Conservation (phyloP, 2,113 vertebrate species). For the Sander vitreus region DNA sequence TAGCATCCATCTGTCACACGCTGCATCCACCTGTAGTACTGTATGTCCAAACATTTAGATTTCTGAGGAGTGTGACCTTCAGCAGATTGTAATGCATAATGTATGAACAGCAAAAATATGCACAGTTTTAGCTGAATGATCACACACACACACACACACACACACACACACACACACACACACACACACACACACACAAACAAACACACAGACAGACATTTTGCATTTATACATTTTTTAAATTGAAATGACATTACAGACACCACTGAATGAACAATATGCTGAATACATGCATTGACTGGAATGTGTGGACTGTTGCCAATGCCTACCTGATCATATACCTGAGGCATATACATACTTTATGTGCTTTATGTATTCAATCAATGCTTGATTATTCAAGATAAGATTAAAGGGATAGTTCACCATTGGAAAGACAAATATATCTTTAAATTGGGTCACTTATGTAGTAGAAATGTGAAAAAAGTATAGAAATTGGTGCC, state of each 20-base stretch:
- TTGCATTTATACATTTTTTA: background rate
- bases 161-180: background rate
- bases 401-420: too few relatives aligned
- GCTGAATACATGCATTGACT: background rate
- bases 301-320: background rate
- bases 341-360: too few relatives aligned
- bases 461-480: too few relatives aligned
- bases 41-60: constrained; percentile 45
- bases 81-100: constrained; percentile 61
- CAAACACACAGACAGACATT: too few relatives aligned
- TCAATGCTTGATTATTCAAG: background rate
- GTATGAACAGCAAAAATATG: constrained; percentile 47
- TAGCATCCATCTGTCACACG: constrained; percentile 11
- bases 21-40: constrained; percentile 36
- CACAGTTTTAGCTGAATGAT: constrained; percentile 27
- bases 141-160: background rate
- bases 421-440: too few relatives aligned
- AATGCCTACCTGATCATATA: background rate
- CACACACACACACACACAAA: background rate
- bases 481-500: too few relatives aligned
- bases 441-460: too few relatives aligned
- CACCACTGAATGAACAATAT: background rate
- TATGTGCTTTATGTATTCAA: background rate
- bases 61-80: constrained; percentile 45
- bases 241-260: constrained; percentile 4